Conservation (phyloP, 2,888 invertebrate genomes). For the Platyscelio sp. region DNA sequence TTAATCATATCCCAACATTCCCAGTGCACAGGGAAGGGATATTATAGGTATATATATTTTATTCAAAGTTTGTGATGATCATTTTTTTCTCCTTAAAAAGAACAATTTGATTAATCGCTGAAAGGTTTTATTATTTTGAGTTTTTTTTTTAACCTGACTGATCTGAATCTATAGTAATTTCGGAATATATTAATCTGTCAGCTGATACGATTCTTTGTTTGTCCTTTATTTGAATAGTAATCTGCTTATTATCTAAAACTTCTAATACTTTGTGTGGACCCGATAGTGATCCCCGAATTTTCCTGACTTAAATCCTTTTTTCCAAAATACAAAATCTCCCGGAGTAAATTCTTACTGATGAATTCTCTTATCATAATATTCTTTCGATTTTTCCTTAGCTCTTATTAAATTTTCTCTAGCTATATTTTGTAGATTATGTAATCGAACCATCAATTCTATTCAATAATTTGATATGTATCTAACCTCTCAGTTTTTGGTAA, state of each 20-base stretch:
- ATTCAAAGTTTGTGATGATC: too few species aligned
- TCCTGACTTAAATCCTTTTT: background rate
- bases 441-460: background rate
- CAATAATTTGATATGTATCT: slow-evolving; percentile 31
- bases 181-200: background rate
- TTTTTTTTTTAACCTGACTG: too few species aligned
- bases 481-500: background rate
- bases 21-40: too few species aligned
- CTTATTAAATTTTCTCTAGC: background rate
- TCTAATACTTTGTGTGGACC: background rate
- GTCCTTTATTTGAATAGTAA: background rate
- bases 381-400: background rate
- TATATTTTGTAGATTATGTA: background rate
- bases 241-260: background rate
- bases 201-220: background rate
- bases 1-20: background rate
- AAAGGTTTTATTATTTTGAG: too few species aligned
- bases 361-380: background rate
- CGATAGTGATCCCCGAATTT: background rate
- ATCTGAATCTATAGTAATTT: background rate
- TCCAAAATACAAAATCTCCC: background rate
- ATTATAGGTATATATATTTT: background rate
- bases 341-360: background rate
- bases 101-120: too few species aligned
- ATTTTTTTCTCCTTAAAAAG: too few species aligned